Conservation (phyloP, 2,888 invertebrate species). For the Cacoxenus indagator region DNA sequence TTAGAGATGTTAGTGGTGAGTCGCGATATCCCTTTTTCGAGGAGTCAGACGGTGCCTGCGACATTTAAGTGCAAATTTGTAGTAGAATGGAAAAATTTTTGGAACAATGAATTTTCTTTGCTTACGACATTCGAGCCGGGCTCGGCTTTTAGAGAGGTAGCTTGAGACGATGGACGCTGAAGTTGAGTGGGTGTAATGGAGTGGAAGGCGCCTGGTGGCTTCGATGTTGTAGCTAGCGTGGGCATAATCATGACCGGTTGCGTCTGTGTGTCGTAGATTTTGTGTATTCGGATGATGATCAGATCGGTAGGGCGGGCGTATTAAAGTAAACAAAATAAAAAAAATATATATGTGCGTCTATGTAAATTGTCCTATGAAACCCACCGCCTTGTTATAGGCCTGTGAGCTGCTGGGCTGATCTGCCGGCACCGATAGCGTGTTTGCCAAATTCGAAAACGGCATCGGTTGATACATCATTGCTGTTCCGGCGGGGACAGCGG, state of each 20-base stretch:
- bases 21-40: constrained; percentile 74
- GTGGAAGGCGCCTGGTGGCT: constrained; percentile 62
- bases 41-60: constrained; percentile 74
- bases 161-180: constrained; percentile 61
- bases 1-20: constrained; percentile 68
- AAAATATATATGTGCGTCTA: neutral
- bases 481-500: constrained; percentile 68
- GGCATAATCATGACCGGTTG: constrained; percentile 55
- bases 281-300: constrained; percentile 48
- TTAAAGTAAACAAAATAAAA: neutral
- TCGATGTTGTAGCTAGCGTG: constrained; percentile 25
- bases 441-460: constrained; percentile 69
- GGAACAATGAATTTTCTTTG: constrained; percentile 39
- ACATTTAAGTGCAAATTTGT: constrained; percentile 33
- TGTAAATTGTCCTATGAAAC: no score
- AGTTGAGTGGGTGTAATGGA: constrained; percentile 59
- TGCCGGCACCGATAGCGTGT: constrained; percentile 44
- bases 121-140: constrained; percentile 62
- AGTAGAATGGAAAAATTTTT: neutral
- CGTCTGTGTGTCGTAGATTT: constrained; percentile 34
- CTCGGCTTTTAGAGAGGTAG: constrained; percentile 67
- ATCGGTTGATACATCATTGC: constrained; percentile 76
- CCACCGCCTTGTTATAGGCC: constrained; percentile 44
- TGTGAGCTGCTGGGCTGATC: constrained; percentile 40
- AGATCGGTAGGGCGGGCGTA: neutral